These are phyloP conservation scores for Rapana venosa DNA, from an alignment of 2,888 invertebrate species.

Conservation along the genomic window DNA sequence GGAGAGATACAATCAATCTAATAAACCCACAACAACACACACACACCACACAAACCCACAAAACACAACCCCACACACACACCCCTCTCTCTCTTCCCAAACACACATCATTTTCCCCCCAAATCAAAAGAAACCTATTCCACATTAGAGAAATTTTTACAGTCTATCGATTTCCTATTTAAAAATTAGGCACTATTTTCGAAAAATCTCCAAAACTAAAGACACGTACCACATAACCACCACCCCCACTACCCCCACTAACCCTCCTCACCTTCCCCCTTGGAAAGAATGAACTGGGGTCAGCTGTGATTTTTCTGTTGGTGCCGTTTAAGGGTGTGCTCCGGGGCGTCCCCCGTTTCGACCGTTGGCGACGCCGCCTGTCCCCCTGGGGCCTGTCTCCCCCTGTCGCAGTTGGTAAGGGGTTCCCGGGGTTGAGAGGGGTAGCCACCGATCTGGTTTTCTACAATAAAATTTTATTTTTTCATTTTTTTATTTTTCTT, in stretches of 20 bases:
- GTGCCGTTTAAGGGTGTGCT: slow-evolving; percentile 36
- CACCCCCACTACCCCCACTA: not conserved
- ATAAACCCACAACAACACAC: no score
- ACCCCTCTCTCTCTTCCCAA: no score
- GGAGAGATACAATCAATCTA: no score
- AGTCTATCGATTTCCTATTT: no score
- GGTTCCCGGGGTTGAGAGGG: slow-evolving; percentile 72
- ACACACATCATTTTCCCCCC: no score
- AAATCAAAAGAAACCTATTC: no score
- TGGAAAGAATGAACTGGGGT: slow-evolving; percentile 44
- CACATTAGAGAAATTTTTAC: no score
- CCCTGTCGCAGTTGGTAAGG: slow-evolving; percentile 57
- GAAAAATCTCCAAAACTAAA: not conserved
- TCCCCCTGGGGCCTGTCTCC: not conserved
- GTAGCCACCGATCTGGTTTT: slow-evolving; percentile 66
- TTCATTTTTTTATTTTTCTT: no score
- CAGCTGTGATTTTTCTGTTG: slow-evolving; percentile 10
- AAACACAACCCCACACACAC: no score
- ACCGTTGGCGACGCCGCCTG: not conserved
- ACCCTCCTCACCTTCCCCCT: not conserved
- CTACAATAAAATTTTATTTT: no score
- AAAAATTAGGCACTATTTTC: no score
- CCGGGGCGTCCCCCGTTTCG: slow-evolving; percentile 12
- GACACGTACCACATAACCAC: not conserved
- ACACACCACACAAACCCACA: no score